phyloP scores from a whole-genome alignment of 2,888 invertebrate genomes.

The Orgyia antiqua region DNA sequence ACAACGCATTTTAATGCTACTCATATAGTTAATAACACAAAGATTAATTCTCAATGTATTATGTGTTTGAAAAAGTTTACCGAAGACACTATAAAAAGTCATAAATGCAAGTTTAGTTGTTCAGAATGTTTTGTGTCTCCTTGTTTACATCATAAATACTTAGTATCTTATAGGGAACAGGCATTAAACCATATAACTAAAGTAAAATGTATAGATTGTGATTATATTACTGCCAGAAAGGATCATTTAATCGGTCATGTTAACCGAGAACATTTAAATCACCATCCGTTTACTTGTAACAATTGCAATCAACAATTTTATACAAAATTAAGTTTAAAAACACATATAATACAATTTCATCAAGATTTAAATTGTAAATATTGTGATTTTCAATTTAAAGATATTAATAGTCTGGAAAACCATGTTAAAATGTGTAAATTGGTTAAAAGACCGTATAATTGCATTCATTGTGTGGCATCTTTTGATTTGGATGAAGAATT shows the following conservation, averaged over 20 bases:
- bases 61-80: slow-evolving; percentile 40
- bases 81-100: slow-evolving; percentile 22
- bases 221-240: slow-evolving; percentile 42
- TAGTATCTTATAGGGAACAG: slow-evolving; percentile 43
- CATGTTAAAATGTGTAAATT: slow-evolving; percentile 35
- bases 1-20: slow-evolving; percentile 36
- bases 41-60: slow-evolving; percentile 30
- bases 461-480: slow-evolving; percentile 37
- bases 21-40: slow-evolving; percentile 28
- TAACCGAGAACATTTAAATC: slow-evolving; percentile 47
- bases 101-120: slow-evolving; percentile 45
- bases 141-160: slow-evolving; percentile 43
- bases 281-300: slow-evolving; percentile 45
- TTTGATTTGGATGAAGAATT: slow-evolving; percentile 34
- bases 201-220: slow-evolving; percentile 44
- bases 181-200: slow-evolving; percentile 30
- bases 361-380: slow-evolving; percentile 37
- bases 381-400: slow-evolving; percentile 40
- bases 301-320: slow-evolving; percentile 47
- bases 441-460: slow-evolving; percentile 26
- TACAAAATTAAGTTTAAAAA: slow-evolving; percentile 39
- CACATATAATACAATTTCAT: slow-evolving; percentile 43
- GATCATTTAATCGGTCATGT: slow-evolving; percentile 43
- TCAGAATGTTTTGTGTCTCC: slow-evolving; percentile 39
- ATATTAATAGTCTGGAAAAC: slow-evolving; percentile 22